Evolutionary conservation across 2,797 vertebrate genomes (phyloP), one percentile per base, ranked within the genome.

Genomic region (Cirrhinus molitorella): DNA sequence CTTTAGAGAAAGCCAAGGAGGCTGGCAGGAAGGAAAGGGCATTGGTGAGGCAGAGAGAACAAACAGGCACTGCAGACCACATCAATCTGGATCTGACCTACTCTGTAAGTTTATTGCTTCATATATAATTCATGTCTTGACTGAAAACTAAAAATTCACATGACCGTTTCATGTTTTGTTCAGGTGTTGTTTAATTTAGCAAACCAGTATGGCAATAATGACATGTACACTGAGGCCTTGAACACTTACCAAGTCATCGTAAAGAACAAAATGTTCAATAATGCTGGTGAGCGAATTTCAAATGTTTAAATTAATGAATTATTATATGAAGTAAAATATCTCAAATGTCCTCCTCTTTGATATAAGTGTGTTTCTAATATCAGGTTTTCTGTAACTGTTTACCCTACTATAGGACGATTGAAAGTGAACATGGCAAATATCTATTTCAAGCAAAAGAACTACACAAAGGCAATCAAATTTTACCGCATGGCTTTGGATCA

Each of bases 371-470:
- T 37, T 55, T 28, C 37, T 37, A 65, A 43, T 28, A 31, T 17
- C 49, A 25, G 19, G 23, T 37, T n/a, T 55, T 65, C n/a, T 82
- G 3, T 34, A 25, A 43, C 34, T n/a, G 55, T n/a, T 47, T 67
- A 70, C 45, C 77, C 37, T 23, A 8, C 67, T 85, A 12, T 91
- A 99, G 98, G 98, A 59, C 94, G 95, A 28, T 88, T 99, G 79
- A 99, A 98, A 90, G 96, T 99, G 83, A 99, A 99, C 92, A 99
- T 99, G 96, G 98, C 95, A 91, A 99, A 99, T 92, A 99, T 99
- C 89, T 98, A 97, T 88, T 95, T 99, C 87, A 98, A 97, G 86
- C 98, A 99, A 91, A 96, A 95, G 87, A 99, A 97, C 93, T 99
- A 98, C 91, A 95, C 96, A 49, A 99, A 97, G 91, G 97, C 98